phyloP scores from a whole-genome alignment of 2,888 invertebrate species.

The Caenorhabditis sp. region DNA sequence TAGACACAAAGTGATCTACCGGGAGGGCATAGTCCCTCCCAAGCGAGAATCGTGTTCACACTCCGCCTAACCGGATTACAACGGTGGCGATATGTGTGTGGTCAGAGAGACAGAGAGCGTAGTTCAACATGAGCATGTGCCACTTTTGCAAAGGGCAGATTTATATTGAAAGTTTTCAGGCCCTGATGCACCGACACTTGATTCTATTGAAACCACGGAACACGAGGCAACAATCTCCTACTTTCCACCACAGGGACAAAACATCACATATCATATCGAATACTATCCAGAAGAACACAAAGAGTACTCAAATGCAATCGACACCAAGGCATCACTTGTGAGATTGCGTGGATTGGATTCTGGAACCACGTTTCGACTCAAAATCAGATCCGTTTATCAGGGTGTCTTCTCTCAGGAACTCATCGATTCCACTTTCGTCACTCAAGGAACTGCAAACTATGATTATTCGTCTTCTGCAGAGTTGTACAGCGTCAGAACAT shows the following conservation, averaged over 20 bases:
- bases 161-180: slow-evolving; percentile 64
- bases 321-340: slow-evolving; percentile 78
- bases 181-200: slow-evolving; percentile 77
- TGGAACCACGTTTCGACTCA: slow-evolving; percentile 74
- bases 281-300: slow-evolving; percentile 78
- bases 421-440: slow-evolving; percentile 74
- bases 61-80: slow-evolving; percentile 63
- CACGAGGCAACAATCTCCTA: slow-evolving; percentile 79
- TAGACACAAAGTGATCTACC: slow-evolving; percentile 60
- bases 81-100: slow-evolving; percentile 36
- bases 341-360: slow-evolving; percentile 76
- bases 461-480: slow-evolving; percentile 71
- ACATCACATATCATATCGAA: slow-evolving; percentile 73
- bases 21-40: slow-evolving; percentile 36
- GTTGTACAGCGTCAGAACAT: slow-evolving; percentile 68
- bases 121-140: slow-evolving; percentile 40
- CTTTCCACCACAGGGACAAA: slow-evolving; percentile 76
- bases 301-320: slow-evolving; percentile 78
- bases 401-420: slow-evolving; percentile 73
- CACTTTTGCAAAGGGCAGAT: slow-evolving; percentile 20
- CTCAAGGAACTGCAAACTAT: slow-evolving; percentile 73
- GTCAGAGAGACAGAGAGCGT: slow-evolving; percentile 11
- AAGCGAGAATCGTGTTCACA: slow-evolving; percentile 52
- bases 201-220: slow-evolving; percentile 76
- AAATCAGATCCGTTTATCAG: slow-evolving; percentile 70